Conservation (phyloP, 2,113 vertebrate species). For the Opisthocomus hoazin region DNA sequence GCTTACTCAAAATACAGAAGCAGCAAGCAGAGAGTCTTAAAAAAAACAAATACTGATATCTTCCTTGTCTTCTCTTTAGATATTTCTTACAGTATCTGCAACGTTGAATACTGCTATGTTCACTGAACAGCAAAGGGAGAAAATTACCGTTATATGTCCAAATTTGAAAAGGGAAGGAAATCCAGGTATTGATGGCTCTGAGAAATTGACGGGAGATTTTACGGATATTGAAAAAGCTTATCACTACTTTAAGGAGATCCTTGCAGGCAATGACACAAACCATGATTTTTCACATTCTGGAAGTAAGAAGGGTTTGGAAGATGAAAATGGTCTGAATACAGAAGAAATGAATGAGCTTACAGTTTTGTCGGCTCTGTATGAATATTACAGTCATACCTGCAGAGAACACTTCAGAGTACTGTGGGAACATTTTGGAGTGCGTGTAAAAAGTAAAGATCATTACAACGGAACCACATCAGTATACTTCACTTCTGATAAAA, state of each 20-base stretch:
- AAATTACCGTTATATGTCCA: slow-evolving; percentile 45
- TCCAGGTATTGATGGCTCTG: not conserved
- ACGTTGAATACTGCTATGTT: slow-evolving; percentile 65
- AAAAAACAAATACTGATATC: not conserved
- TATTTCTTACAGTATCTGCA: slow-evolving; percentile 69
- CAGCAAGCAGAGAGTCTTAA: not conserved
- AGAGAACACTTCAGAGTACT: slow-evolving; percentile 4
- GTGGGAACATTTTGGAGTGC: not conserved
- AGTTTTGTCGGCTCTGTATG: slow-evolving; percentile 33
- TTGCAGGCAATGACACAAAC: not conserved
- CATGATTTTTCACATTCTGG: not conserved
- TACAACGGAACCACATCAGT: not conserved
- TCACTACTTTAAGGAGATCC: slow-evolving; percentile 45
- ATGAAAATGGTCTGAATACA: not conserved
- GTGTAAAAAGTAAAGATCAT: not conserved
- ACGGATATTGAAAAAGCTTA: slow-evolving; percentile 65
- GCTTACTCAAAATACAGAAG: not conserved
- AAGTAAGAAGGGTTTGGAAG: not conserved
- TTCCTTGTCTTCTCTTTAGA: slow-evolving; percentile 56
- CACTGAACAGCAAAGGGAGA: slow-evolving; percentile 55
- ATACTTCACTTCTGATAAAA: not conserved
- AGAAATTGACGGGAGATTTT: slow-evolving; percentile 64
- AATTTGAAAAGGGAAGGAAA: slow-evolving; percentile 23
- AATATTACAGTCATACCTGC: slow-evolving; percentile 53
- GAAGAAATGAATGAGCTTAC: not conserved